These are phyloP conservation scores for Camponotus vicinus DNA, from an alignment of 1,140 invertebrate genomes.

Conservation along the genomic window DNA sequence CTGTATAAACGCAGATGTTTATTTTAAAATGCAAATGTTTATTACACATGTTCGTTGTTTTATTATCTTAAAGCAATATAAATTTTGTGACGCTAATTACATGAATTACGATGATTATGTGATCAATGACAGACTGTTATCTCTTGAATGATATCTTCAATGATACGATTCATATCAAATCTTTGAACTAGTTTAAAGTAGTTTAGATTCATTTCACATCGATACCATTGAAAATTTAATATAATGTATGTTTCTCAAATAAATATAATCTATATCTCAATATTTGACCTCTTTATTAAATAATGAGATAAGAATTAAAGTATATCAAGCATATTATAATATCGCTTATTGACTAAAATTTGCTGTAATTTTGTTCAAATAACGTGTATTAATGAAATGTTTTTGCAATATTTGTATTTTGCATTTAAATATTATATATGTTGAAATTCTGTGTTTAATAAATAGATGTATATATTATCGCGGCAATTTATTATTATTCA, in stretches of 20 bases:
- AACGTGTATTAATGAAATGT: not conserved
- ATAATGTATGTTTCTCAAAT: not conserved
- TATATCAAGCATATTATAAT: not conserved
- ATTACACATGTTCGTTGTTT: constrained; percentile 7
- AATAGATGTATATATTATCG: not conserved
- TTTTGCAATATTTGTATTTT: not conserved
- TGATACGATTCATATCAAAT: not conserved
- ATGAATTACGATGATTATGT: not conserved
- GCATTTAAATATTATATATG: not conserved
- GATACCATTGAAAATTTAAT: not conserved
- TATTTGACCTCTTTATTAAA: not conserved
- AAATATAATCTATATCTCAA: not conserved
- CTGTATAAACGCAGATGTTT: not conserved
- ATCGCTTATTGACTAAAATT: not conserved
- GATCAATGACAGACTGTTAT: not conserved
- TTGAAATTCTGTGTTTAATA: not conserved
- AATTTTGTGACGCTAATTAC: constrained; percentile 20
- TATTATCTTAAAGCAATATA: constrained; percentile 17
- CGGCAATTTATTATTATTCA: not conserved
- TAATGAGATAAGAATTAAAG: not conserved
- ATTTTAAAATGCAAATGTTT: not conserved
- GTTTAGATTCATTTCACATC: not conserved
- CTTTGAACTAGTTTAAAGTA: not conserved
- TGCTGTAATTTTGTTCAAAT: not conserved
- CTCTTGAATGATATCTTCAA: not conserved